A percentile compares a stretch with the other conserved stretches of the same genome.
phyloP scores from a whole-genome alignment of 2,888 invertebrate species.

The Megalurothrips usitatus region DNA sequence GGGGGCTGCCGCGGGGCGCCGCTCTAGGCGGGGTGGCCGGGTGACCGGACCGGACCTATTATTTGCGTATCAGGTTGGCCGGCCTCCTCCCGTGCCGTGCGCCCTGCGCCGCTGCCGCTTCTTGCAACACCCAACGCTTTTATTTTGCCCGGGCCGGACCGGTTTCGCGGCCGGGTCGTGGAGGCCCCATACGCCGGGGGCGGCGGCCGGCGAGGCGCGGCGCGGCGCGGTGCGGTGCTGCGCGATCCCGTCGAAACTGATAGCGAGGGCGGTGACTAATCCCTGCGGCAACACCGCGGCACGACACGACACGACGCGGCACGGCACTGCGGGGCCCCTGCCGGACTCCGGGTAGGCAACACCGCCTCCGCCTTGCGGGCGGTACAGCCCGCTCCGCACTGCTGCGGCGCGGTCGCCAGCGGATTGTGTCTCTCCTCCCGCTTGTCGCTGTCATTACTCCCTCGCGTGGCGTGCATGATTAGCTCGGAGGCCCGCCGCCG shows the following conservation, averaged over 20 bases:
- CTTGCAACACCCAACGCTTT: slow-evolving; percentile 1
- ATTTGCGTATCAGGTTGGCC: background rate
- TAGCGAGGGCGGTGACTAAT: background rate
- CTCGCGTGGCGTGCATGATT: no score
- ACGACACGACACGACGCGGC: no score
- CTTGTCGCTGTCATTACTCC: no score
- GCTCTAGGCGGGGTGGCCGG: background rate
- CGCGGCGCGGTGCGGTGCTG: background rate
- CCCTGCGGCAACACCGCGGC: background rate
- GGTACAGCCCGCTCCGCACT: no score
- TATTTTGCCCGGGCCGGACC: background rate
- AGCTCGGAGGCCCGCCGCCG: no score
- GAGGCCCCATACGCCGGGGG: background rate
- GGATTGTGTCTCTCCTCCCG: no score
- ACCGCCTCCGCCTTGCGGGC: no score
- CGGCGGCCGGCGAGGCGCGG: background rate
- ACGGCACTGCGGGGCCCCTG: no score
- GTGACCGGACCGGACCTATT: background rate
- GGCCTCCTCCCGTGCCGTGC: background rate
- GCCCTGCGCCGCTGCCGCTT: background rate
- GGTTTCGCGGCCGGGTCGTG: background rate
- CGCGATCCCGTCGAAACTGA: background rate
- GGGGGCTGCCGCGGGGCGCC: no score
- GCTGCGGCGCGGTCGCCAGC: no score
- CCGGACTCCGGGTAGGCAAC: no score